Evolutionary conservation across 2,113 vertebrate genomes (phyloP).

Genomic region (Tychaedon coryphoeus): DNA sequence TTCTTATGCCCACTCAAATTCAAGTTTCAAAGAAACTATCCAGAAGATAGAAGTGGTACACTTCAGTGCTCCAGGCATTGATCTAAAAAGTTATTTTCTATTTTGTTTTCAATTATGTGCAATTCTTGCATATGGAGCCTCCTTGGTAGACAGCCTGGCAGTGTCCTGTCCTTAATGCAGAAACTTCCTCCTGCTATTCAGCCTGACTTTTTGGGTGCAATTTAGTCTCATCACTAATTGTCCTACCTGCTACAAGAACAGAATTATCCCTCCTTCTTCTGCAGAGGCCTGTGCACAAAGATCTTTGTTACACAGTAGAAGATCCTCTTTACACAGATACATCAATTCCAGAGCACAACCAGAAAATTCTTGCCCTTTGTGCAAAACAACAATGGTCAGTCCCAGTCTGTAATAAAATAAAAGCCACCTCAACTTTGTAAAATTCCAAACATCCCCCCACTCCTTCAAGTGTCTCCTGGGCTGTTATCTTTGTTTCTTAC

Average conservation of each 20-base stretch:
- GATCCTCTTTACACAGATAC: accelerated
- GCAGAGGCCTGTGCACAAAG: background rate
- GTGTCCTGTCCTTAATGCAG: background rate
- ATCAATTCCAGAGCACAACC: background rate
- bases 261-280: background rate
- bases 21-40: background rate
- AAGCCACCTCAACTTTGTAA: background rate
- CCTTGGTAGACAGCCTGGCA: background rate
- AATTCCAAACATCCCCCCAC: background rate
- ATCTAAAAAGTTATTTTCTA: background rate
- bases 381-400: background rate
- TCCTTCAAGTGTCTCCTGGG: background rate
- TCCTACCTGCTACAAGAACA: background rate
- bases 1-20: background rate
- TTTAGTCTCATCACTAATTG: background rate
- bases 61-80: background rate
- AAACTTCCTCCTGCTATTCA: background rate
- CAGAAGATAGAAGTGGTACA: background rate
- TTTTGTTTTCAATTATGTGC: background rate
- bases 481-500: background rate
- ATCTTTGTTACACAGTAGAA: background rate
- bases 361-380: background rate
- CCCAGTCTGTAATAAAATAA: background rate
- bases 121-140: background rate
- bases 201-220: background rate